Conservation (phyloP, 1,140 invertebrate species). For the Calephelis nemesis region DNA sequence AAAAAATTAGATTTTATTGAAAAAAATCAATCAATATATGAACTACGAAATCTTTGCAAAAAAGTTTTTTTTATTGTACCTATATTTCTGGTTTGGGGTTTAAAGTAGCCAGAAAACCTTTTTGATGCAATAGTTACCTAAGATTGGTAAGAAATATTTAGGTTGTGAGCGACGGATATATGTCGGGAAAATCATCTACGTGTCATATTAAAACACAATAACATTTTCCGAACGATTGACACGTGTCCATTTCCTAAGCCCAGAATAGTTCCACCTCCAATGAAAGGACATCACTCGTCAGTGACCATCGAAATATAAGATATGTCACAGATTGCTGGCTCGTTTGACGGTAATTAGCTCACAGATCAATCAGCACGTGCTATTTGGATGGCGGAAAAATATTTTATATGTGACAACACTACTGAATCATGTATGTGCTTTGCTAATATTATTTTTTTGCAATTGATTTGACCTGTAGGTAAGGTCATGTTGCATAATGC, state of each 20-base stretch:
- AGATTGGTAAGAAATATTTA: too few species aligned
- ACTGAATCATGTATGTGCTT: constrained; percentile 15
- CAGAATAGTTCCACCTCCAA: constrained; percentile 59
- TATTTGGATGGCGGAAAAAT: constrained; percentile 65
- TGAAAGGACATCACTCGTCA: constrained; percentile 60
- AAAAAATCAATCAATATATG: too few species aligned
- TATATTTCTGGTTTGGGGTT: too few species aligned
- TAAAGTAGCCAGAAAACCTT: too few species aligned
- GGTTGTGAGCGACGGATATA: too few species aligned
- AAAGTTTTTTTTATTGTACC: too few species aligned
- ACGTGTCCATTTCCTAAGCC: constrained; percentile 70
- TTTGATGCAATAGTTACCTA: too few species aligned
- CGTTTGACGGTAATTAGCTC: constrained; percentile 74
- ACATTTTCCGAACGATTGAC: constrained; percentile 11
- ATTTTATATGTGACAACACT: constrained; percentile 44
- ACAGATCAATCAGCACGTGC: constrained; percentile 61
- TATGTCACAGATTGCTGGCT: constrained; percentile 62
- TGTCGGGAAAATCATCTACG: too few species aligned
- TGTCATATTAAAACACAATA: neutral
- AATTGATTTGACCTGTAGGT: neutral
- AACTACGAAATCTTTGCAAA: too few species aligned
- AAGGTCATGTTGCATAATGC: too few species aligned
- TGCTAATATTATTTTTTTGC: constrained; percentile 11
- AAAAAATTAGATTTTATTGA: too few species aligned
- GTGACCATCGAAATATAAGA: constrained; percentile 44